phyloP scores from a whole-genome alignment of 2,113 vertebrate genomes.

The Myxocyprinus asiaticus region DNA sequence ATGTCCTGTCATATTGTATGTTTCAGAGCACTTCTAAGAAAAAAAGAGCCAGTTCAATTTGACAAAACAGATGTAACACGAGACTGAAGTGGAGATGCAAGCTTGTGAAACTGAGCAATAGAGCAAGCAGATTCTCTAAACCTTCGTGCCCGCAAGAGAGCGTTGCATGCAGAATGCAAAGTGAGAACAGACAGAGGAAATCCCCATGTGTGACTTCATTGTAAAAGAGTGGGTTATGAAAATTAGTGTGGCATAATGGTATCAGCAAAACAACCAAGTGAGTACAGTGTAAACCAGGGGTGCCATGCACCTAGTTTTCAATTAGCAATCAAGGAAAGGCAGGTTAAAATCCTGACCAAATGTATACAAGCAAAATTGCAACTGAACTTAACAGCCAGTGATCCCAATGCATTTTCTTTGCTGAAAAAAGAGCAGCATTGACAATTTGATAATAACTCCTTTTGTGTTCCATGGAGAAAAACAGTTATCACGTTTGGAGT shows the following conservation, averaged over 20 bases:
- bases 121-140: background rate
- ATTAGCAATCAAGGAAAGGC: no score
- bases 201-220: slow-evolving; percentile 50
- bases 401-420: no score
- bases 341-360: no score
- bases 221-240: slow-evolving; percentile 38
- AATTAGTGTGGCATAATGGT: background rate
- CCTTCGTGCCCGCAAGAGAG: background rate
- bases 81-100: background rate
- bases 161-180: slow-evolving; percentile 14
- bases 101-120: background rate
- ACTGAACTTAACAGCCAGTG: no score
- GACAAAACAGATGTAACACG: background rate
- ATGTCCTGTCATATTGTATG: background rate
- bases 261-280: background rate
- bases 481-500: no score
- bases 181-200: slow-evolving; percentile 45
- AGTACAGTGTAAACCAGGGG: background rate
- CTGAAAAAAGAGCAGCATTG: no score
- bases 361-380: no score
- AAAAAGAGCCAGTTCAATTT: background rate
- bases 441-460: no score
- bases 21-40: background rate
- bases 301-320: no score
- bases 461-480: no score